Evolutionary conservation across 2,797 vertebrate species (phyloP).

Genomic region (Falco concolor): DNA sequence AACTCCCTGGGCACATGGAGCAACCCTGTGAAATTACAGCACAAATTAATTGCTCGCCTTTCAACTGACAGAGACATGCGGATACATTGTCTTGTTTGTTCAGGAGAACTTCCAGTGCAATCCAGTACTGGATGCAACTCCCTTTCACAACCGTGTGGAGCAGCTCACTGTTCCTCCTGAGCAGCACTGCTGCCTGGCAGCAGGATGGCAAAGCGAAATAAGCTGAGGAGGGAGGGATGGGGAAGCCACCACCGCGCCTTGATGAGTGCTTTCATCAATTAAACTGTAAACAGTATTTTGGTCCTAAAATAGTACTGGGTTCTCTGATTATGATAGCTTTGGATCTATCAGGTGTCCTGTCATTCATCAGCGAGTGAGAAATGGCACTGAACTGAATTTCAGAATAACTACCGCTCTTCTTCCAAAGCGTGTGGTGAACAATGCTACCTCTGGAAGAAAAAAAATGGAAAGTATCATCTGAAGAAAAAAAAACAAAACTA

Average conservation of each 20-base stretch:
- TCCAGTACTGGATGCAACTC: not conserved
- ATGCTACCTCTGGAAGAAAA: not conserved
- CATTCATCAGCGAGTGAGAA: not conserved
- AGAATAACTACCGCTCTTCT: not conserved
- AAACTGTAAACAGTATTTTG: slow-evolving; percentile 6
- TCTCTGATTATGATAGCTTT: not conserved
- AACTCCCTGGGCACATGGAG: slow-evolving; percentile 33
- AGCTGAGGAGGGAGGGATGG: not conserved
- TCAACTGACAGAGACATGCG: slow-evolving; percentile 12
- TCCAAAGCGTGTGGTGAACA: not conserved
- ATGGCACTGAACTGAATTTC: not conserved
- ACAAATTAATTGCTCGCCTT: slow-evolving; percentile 14
- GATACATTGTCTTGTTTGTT: not conserved
- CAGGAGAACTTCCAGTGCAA: slow-evolving; percentile 34
- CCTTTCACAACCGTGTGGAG: not conserved
- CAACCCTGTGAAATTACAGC: slow-evolving; percentile 27
- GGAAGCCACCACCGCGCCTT: not conserved
- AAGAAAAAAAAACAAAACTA: not conserved
- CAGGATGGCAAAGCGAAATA: not conserved
- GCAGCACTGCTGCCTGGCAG: not conserved
- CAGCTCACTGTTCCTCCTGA: not conserved
- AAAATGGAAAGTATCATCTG: not conserved
- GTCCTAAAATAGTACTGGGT: not conserved
- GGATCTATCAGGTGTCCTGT: not conserved
- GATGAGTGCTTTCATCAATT: not conserved